Conservation (phyloP, 2,888 invertebrate genomes). For the Habroteleia sp. region DNA sequence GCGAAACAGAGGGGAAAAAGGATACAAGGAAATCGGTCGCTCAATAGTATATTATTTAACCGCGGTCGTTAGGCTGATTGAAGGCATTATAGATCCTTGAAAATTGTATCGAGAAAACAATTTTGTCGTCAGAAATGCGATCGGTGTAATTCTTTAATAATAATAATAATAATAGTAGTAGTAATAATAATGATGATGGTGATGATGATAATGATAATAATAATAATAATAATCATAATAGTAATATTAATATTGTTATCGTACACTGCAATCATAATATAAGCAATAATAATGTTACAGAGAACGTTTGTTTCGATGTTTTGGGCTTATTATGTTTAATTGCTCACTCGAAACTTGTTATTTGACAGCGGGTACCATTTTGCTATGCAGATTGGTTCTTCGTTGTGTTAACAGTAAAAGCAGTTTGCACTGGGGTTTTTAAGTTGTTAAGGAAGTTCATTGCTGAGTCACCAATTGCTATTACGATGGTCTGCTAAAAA, state of each 20-base stretch:
- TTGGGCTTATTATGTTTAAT: slow-evolving; percentile 19
- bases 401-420: slow-evolving; percentile 22
- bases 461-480: slow-evolving; percentile 34
- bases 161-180: slow-evolving; percentile 10
- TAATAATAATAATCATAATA: too few species aligned
- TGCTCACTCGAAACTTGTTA: slow-evolving; percentile 25
- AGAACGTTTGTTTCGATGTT: slow-evolving; percentile 4
- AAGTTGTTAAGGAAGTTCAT: slow-evolving; percentile 18
- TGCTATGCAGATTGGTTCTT: slow-evolving; percentile 20
- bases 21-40: slow-evolving; percentile 60
- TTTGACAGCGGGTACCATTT: slow-evolving; percentile 38
- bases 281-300: background rate
- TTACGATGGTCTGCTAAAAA: slow-evolving; percentile 34
- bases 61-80: slow-evolving; percentile 53
- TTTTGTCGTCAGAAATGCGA: slow-evolving; percentile 50
- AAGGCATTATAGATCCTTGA: slow-evolving; percentile 57
- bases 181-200: background rate
- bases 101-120: slow-evolving; percentile 45
- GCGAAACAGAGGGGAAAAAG: slow-evolving; percentile 45
- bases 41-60: slow-evolving; percentile 52
- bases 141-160: slow-evolving; percentile 15
- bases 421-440: slow-evolving; percentile 24
- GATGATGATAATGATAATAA: too few species aligned
- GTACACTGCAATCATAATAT: too few species aligned
- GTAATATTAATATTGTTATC: background rate